These are phyloP conservation scores for Chrysemys picta DNA, from an alignment of 2,113 vertebrate genomes.

Conservation along the genomic window DNA sequence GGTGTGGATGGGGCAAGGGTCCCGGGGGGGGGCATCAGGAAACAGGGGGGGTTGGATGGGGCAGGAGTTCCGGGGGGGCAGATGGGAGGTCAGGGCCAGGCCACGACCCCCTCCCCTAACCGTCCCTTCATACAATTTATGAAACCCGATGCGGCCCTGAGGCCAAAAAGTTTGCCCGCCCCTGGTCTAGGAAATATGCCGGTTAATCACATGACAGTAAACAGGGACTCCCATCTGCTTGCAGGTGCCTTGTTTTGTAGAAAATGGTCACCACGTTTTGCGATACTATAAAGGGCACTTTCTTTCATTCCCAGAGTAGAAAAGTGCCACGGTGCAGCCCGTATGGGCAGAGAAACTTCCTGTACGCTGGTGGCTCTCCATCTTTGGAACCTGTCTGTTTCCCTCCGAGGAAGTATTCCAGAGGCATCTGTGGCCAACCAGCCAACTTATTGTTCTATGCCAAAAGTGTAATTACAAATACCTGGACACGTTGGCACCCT, in stretches of 20 bases:
- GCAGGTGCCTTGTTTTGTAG: not conserved
- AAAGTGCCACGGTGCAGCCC: not conserved
- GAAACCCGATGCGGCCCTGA: too few species aligned
- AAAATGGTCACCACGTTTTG: not conserved
- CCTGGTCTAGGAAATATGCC: not conserved
- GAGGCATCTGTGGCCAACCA: not conserved
- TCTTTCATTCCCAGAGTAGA: conserved; percentile 1
- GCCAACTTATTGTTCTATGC: fast-evolving
- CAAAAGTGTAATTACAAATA: not conserved
- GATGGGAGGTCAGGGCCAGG: too few species aligned
- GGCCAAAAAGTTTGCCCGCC: too few species aligned
- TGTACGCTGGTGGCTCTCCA: not conserved
- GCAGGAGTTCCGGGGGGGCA: too few species aligned
- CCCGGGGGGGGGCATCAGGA: too few species aligned
- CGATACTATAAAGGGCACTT: not conserved
- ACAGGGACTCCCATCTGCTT: conserved; percentile 34
- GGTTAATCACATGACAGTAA: not conserved
- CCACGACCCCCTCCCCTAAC: too few species aligned
- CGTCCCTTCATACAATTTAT: too few species aligned
- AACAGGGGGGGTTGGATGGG: too few species aligned
- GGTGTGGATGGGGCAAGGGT: too few species aligned
- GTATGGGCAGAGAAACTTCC: not conserved
- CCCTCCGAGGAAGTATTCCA: not conserved
- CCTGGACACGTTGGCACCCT: not conserved
- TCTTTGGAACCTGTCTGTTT: not conserved